These are phyloP conservation scores for Calycopis cecrops DNA, from an alignment of 1,140 invertebrate species.

Conservation along the genomic window DNA sequence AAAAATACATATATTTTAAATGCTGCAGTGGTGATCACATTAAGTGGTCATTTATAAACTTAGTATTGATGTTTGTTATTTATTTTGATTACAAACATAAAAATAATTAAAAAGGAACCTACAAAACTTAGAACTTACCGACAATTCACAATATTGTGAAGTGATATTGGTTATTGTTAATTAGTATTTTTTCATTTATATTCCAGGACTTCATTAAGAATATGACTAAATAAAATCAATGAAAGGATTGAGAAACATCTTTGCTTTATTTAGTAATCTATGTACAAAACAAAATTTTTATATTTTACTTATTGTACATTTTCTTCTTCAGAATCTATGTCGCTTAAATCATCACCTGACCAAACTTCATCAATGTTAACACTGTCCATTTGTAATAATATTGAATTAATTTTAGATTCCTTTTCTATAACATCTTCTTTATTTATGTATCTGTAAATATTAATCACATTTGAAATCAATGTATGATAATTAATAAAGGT, in stretches of 20 bases:
- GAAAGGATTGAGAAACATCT: conserved; percentile 10
- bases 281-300: conserved; percentile 4
- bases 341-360: conserved; percentile 34
- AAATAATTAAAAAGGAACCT: too few species aligned
- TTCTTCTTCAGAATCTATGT: conserved; percentile 24
- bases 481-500: conserved; percentile 6
- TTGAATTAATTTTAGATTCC: conserved; percentile 34
- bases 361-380: conserved; percentile 37
- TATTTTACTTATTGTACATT: conserved; percentile 17
- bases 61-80: too few species aligned
- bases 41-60: too few species aligned
- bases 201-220: too few species aligned
- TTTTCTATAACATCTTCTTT: conserved; percentile 38
- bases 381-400: conserved; percentile 42
- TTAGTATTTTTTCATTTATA: too few species aligned
- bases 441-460: conserved; percentile 50
- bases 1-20: too few species aligned
- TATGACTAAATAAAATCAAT: not conserved
- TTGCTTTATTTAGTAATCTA: too few species aligned
- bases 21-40: too few species aligned
- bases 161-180: too few species aligned
- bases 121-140: too few species aligned
- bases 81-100: too few species aligned
- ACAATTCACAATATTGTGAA: too few species aligned
- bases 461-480: conserved; percentile 14